Evolutionary conservation across 2,113 vertebrate species (phyloP).

Genomic region (Origma solitaria): DNA sequence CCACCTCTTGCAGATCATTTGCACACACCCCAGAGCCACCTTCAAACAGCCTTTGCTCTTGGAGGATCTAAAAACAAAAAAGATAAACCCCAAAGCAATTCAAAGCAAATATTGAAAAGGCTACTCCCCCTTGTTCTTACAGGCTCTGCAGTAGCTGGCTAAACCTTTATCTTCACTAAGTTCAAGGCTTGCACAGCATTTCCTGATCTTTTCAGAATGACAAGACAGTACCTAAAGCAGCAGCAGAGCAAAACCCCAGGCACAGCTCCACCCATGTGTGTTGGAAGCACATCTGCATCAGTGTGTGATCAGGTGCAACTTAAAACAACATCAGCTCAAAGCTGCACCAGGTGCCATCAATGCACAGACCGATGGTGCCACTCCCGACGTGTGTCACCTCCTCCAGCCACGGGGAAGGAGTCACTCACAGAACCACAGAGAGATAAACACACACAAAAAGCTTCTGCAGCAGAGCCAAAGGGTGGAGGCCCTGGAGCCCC

Average conservation of each 20-base stretch:
- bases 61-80: background rate
- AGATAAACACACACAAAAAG: background rate
- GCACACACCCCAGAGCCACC: background rate
- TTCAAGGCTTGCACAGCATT: background rate
- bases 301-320: background rate
- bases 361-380: background rate
- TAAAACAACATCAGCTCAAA: background rate
- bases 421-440: background rate
- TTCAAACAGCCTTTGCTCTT: background rate
- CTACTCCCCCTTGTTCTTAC: background rate
- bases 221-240: background rate
- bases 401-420: fast-evolving
- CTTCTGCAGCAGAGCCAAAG: background rate
- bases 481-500: background rate
- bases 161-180: background rate
- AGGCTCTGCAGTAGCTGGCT: background rate
- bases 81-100: background rate
- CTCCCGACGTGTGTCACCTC: background rate
- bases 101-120: background rate
- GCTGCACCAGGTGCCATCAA: background rate
- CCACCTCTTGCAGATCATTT: background rate
- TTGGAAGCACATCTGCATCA: background rate
- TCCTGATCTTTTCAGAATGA: background rate
- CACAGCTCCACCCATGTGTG: background rate
- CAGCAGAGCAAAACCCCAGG: background rate